Base-by-base conservation (phyloP, 2,888 invertebrate genomes). In the Sesamia inferens region DNA sequence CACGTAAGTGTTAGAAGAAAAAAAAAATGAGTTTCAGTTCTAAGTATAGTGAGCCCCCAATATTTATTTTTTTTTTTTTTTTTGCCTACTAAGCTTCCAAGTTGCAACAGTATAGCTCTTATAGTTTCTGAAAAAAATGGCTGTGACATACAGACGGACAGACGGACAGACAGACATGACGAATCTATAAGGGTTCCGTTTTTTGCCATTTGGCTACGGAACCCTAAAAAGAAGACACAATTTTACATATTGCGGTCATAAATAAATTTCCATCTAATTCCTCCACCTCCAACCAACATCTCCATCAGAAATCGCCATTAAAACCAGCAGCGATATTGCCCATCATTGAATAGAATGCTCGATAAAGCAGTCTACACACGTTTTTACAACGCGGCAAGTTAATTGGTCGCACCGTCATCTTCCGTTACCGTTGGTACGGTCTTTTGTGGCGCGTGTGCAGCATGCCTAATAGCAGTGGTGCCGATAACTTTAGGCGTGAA, bases 291-390 rank as follows among this genome's bases (percentile, higher is more conserved):
- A 5, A 58, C 1, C 16, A 44, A 57, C n/a, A 76, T 58, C 58
- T 67, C 31, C 61, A 66, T 78, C 24, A 78, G 51, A 44, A 58
- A 44, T 51, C 44, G 14, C 42, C 19, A 70, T 80, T 74, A 75
- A 73, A 78, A 66, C 66, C 58, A 55, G 55, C 47, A 68, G 64
- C 62, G 69, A 85, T 84, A 75, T 68, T 62, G 31, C 71, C 82
- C 58, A 82, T 85, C 76, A 87, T 87, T 87, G 87, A 85, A 87
- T 86, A 80, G 68, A 84, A 79, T 76, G 75, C 76, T 75, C 76
- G 74, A 73, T 90, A 89, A 89, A 81, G 89, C 77, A 92, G 88
- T 92, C 90, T 64, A 68, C 84, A 88, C 92, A 92, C 91, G 91
- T 89, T 88, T 90, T 90, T 87, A 90, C 87, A 86, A 81, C 87